These are phyloP conservation scores for Phengaris alcon DNA, from an alignment of 2,888 invertebrate species.

Conservation along the genomic window DNA sequence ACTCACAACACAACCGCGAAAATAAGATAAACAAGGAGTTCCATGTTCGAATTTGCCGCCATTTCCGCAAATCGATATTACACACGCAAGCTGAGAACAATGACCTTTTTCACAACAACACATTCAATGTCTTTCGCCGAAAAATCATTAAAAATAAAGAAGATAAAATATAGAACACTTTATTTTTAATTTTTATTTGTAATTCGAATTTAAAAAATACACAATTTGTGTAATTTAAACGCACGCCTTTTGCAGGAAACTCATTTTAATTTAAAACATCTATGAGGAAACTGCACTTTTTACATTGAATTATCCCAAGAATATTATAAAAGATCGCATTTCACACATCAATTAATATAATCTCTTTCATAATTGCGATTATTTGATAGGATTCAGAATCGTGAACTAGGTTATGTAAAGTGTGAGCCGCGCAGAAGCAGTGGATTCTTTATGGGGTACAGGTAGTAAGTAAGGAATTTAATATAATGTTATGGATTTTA, in stretches of 20 bases:
- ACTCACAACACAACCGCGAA: not conserved
- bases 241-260: not conserved
- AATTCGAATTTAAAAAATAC: slow-evolving; percentile 17
- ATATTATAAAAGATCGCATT: not conserved
- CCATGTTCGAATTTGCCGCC: slow-evolving; percentile 60
- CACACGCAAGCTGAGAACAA: slow-evolving; percentile 55
- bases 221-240: not conserved
- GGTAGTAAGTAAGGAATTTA: slow-evolving; percentile 43
- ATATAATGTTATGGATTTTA: slow-evolving; percentile 48
- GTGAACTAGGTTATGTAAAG: slow-evolving; percentile 64
- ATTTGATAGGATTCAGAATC: slow-evolving; percentile 41
- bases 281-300: not conserved
- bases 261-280: no score
- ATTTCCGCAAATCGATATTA: slow-evolving; percentile 65
- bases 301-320: not conserved
- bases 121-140: slow-evolving; percentile 30
- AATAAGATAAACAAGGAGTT: slow-evolving; percentile 33
- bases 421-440: slow-evolving; percentile 63
- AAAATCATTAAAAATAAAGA: not conserved
- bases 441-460: slow-evolving; percentile 44
- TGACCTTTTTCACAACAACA: slow-evolving; percentile 54
- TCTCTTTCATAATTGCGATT: slow-evolving; percentile 28
- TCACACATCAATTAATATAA: not conserved
- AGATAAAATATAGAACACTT: slow-evolving; percentile 2
- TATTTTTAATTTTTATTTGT: slow-evolving; percentile 14